A percentile compares a stretch with the other conserved stretches of the same genome.
phyloP scores from a whole-genome alignment of 2,797 vertebrate species.

The Pristis pectinata region DNA sequence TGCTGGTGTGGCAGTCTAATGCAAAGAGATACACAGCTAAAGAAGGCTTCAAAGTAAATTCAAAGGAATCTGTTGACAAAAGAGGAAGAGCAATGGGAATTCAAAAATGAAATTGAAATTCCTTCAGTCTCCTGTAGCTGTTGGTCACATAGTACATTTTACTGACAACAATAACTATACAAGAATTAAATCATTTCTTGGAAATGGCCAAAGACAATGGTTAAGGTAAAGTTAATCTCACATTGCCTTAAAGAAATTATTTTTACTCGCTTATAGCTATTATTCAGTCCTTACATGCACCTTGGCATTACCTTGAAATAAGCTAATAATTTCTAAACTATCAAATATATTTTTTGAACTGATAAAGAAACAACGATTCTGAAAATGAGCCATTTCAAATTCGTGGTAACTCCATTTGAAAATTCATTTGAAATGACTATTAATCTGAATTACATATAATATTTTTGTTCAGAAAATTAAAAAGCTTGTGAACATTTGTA shows the following conservation, averaged over 20 bases:
- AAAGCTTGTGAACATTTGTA: background rate
- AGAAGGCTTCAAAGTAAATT: constrained; percentile 22
- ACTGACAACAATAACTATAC: background rate
- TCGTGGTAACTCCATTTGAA: background rate
- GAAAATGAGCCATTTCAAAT: background rate
- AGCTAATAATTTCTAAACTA: background rate
- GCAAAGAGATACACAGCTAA: background rate
- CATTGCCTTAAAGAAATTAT: background rate
- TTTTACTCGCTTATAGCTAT: background rate
- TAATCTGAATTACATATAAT: background rate
- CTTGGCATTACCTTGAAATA: background rate
- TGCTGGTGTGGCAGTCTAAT: background rate
- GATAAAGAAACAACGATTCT: background rate
- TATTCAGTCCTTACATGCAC: background rate
- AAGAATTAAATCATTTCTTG: background rate
- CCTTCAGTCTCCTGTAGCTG: background rate
- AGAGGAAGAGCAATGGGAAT: background rate
- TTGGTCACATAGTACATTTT: background rate
- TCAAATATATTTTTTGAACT: background rate
- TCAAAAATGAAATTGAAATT: background rate
- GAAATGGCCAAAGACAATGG: background rate
- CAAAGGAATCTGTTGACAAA: background rate
- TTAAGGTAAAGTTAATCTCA: background rate
- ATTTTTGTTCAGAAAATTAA: background rate
- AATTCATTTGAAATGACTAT: background rate